Conservation (phyloP, 2,113 vertebrate genomes). For the Phodopus roborovskii region DNA sequence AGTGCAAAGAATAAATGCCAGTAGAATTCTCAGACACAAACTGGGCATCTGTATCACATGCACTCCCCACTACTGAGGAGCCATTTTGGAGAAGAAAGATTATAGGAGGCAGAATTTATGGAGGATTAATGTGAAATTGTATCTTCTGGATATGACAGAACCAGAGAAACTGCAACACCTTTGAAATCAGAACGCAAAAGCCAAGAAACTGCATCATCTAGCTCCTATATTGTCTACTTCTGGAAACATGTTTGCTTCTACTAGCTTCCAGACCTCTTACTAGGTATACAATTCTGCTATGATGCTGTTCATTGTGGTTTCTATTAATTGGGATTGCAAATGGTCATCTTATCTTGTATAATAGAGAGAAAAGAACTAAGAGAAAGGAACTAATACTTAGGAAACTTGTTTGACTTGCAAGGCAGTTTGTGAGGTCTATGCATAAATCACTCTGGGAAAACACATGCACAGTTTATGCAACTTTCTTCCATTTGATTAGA, state of each 20-base stretch:
- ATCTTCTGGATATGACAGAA: neutral
- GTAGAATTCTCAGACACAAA: neutral
- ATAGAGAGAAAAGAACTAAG: neutral
- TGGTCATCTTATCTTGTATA: neutral
- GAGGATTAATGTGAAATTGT: neutral
- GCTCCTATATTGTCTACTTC: neutral
- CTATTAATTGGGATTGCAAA: neutral
- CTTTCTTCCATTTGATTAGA: slow-evolving; percentile 4
- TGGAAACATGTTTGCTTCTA: neutral
- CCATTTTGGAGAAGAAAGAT: neutral
- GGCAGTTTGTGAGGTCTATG: neutral
- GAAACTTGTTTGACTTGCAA: neutral
- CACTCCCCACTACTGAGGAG: no score
- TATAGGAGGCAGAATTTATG: neutral
- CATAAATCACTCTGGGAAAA: slow-evolving; percentile 35
- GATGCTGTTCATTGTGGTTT: neutral
- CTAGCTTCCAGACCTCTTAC: neutral
- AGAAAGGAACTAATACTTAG: slow-evolving; percentile 39
- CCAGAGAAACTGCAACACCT: neutral
- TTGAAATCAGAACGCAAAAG: neutral
- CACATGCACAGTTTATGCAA: neutral
- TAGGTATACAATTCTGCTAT: neutral
- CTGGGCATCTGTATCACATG: neutral
- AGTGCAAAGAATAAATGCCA: neutral
- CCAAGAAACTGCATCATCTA: neutral